Base-by-base conservation (phyloP, 2,113 vertebrate species). In the Athene noctua region DNA sequence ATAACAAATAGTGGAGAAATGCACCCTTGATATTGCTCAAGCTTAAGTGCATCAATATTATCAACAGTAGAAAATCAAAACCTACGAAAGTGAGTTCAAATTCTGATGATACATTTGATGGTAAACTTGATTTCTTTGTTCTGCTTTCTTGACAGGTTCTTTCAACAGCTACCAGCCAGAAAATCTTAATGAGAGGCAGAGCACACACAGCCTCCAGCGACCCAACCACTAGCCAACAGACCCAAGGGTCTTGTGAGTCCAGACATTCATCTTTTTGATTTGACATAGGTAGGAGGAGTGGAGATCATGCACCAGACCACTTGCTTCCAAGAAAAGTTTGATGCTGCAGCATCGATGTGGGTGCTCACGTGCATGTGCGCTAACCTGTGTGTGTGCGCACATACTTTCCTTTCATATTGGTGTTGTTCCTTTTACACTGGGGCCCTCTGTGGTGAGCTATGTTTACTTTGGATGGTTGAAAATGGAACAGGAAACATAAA, bases 121-220 rank as follows among this genome's bases (percentile, higher is more conserved):
- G 30, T 51, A 42, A 47, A 21, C 22, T 84, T 65, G 14, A 47
- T 57, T 54, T 55, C 29, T 55, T 47, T 55, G 38, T 70, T 38
- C 59, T 86, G 26, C 61, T 94, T 57, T 95, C 49, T 95, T 87
- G 54, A 89, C 79, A 98, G 98, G 72, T 51, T 92, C 83, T 63
- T 83, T 97, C 89, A 97, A 97, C 88, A 97, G 77, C 44, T 97
- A 98, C 46, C 95, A 97, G 74, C 90, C 96, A 13, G 38, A 88
- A 85, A 90, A 86, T 40, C 55, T 98, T 57, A 94, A 26, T 97
- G 97, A 92, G 88, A 27, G 9, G 17, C 38, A 59, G 59, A 42
- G 47, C 92, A 26, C 15, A 13, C 38, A 46, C n/a, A 74, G 30
- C 40, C 17, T 68, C 17, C 13, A 34, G 13, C 46, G 40, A 11